These are phyloP conservation scores for Philhelius pedissequus DNA, from an alignment of 2,888 invertebrate genomes.

Conservation along the genomic window DNA sequence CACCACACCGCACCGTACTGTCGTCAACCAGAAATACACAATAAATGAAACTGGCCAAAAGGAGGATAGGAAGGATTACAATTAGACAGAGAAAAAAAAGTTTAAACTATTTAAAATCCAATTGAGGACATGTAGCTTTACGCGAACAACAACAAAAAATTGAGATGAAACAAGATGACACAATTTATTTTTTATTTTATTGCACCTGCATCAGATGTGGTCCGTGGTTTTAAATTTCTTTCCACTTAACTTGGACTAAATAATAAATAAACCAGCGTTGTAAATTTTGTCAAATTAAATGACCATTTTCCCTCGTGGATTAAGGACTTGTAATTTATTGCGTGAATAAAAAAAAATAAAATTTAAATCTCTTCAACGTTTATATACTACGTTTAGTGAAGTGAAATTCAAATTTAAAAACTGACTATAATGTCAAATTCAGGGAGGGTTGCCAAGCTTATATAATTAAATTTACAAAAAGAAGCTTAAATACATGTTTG, in stretches of 20 bases:
- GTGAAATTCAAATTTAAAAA: too few species aligned
- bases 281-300: background rate
- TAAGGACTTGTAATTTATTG: constrained; percentile 4
- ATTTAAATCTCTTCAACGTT: too few species aligned
- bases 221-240: background rate
- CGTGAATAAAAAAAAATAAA: too few species aligned
- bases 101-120: background rate
- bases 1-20: background rate
- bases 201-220: constrained; percentile 9
- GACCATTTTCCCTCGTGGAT: background rate
- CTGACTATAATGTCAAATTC: too few species aligned
- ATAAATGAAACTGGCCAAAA: background rate
- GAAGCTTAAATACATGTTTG: too few species aligned
- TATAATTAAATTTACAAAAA: too few species aligned
- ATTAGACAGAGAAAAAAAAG: background rate
- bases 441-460: too few species aligned
- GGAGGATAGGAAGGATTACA: background rate
- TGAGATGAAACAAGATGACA: constrained; percentile 16
- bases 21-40: background rate
- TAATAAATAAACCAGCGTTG: background rate
- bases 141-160: background rate
- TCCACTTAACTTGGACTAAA: background rate
- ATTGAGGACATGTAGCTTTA: background rate
- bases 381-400: too few species aligned
- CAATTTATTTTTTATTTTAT: background rate